Evolutionary conservation across 2,797 vertebrate species (phyloP).

Genomic region (Carcharodon carcharias): DNA sequence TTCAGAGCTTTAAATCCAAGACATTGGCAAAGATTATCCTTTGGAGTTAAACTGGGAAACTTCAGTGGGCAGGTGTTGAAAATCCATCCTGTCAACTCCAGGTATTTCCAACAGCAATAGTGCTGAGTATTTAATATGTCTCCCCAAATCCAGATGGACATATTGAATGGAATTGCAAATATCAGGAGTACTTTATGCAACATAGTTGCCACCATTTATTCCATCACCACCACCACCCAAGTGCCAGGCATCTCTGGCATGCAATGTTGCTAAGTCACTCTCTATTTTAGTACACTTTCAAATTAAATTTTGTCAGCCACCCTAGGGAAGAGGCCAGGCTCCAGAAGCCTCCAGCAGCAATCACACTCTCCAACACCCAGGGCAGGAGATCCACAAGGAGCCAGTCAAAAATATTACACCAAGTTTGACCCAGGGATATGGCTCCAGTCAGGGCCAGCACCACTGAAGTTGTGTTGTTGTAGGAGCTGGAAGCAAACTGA

Average conservation of each 20-base stretch:
- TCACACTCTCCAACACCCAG: not conserved
- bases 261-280: not conserved
- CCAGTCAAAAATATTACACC: not conserved
- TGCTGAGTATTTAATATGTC: not conserved
- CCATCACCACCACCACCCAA: not conserved
- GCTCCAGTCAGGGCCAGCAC: not conserved
- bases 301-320: not conserved
- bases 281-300: not conserved
- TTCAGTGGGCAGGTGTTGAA: not conserved
- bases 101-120: not conserved
- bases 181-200: not conserved
- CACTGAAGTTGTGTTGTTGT: not conserved
- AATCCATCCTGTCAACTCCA: not conserved
- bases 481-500: not conserved
- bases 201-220: not conserved
- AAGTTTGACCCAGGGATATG: not conserved
- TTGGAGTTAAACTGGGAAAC: not conserved
- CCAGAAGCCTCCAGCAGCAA: not conserved
- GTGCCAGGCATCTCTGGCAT: not conserved
- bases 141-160: not conserved
- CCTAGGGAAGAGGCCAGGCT: not conserved
- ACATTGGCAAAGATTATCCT: not conserved
- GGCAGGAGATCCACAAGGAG: not conserved
- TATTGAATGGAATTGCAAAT: not conserved
- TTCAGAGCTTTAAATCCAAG: not conserved